Evolutionary conservation across 2,113 vertebrate species (phyloP).

Genomic region (Hylia prasina): DNA sequence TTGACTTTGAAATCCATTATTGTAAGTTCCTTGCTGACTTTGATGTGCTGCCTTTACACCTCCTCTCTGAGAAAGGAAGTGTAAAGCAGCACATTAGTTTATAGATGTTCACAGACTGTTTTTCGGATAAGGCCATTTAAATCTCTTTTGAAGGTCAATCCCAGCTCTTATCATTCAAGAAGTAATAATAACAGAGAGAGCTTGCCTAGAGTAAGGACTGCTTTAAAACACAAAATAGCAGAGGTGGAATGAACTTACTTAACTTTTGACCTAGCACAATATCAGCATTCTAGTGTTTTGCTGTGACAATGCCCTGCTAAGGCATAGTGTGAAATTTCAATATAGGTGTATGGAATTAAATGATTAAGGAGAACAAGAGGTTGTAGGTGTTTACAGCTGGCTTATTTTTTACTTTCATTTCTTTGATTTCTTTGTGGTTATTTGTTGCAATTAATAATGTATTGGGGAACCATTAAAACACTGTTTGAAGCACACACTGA

Average conservation of each 20-base stretch:
- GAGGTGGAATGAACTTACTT: slow-evolving; percentile 57
- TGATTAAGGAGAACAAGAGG: slow-evolving; percentile 41
- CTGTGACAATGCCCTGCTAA: slow-evolving; percentile 34
- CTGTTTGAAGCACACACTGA: neutral
- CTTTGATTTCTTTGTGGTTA: neutral
- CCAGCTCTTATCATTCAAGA: slow-evolving; percentile 66
- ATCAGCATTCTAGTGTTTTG: slow-evolving; percentile 60
- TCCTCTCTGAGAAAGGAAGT: slow-evolving; percentile 53
- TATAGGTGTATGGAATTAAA: slow-evolving; percentile 42
- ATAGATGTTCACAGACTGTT: slow-evolving; percentile 59
- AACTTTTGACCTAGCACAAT: slow-evolving; percentile 49
- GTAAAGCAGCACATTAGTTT: slow-evolving; percentile 58
- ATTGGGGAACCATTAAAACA: neutral
- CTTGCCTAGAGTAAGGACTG: slow-evolving; percentile 8
- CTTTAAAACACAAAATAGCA: slow-evolving; percentile 69
- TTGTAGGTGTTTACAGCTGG: slow-evolving; percentile 28
- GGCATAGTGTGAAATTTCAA: slow-evolving; percentile 28
- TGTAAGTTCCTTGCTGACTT: slow-evolving; percentile 74
- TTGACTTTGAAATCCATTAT: slow-evolving; percentile 83
- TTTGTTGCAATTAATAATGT: neutral
- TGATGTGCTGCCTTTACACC: slow-evolving; percentile 69
- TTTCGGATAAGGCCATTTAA: slow-evolving; percentile 68
- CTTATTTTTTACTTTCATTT: neutral
- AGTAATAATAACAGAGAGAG: slow-evolving; percentile 50
- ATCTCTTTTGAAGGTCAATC: slow-evolving; percentile 75